Percentiles rank a stretch among this genome's conserved stretches.
Evolutionary conservation across 2,797 vertebrate genomes (phyloP).

Genomic region (Scolopax bukidnonensis): DNA sequence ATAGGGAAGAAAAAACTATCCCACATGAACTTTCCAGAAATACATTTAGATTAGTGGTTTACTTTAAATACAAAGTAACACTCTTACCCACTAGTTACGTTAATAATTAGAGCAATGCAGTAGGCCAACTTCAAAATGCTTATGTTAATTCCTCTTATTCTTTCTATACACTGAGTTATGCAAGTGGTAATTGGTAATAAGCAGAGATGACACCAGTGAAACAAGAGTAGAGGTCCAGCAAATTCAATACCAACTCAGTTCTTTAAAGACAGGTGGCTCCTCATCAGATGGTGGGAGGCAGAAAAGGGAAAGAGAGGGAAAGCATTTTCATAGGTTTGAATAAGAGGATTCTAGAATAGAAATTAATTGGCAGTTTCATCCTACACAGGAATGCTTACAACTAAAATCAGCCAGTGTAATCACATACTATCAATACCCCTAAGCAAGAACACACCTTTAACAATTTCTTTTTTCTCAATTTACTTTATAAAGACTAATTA

Average conservation of each 20-base stretch:
- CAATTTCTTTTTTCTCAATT: neutral
- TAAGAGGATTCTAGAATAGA: neutral
- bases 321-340: neutral
- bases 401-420: neutral
- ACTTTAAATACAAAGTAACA: neutral
- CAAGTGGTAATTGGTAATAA: neutral
- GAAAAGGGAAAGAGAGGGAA: neutral
- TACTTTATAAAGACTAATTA: conserved; percentile 9
- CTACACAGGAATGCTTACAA: neutral
- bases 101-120: neutral
- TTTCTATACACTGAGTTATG: neutral
- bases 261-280: neutral
- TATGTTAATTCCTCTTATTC: neutral
- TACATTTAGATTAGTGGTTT: neutral
- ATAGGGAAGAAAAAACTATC: neutral
- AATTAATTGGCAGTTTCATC: neutral
- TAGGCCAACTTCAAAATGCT: neutral
- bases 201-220: neutral
- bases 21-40: neutral
- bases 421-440: neutral
- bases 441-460: neutral
- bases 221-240: neutral
- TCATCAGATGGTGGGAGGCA: neutral
- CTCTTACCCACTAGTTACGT: neutral
- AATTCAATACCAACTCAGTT: neutral